These are phyloP conservation scores for Dyspetes luteomarginatus DNA, from an alignment of 2,888 invertebrate species.

Conservation along the genomic window DNA sequence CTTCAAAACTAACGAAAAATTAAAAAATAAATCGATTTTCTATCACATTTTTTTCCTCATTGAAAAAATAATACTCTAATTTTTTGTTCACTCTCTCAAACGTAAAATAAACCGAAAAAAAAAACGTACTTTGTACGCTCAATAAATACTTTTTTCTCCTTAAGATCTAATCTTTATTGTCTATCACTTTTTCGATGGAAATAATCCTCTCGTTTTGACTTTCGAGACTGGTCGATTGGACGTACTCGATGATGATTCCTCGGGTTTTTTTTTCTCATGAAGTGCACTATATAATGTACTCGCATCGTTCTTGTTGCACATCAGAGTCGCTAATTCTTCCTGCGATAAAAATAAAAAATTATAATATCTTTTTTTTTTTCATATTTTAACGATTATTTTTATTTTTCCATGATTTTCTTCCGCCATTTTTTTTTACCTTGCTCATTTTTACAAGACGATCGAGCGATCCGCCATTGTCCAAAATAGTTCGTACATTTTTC, in stretches of 20 bases:
- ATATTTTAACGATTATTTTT: too few relatives aligned
- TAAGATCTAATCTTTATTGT: not conserved
- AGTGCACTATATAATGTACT: constrained; percentile 88
- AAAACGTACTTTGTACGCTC: not conserved
- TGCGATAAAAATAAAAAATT: constrained; percentile 83
- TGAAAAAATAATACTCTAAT: not conserved
- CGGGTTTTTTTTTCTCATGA: constrained; percentile 87
- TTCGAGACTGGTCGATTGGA: constrained; percentile 70
- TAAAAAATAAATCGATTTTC: not conserved
- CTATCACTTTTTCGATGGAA: constrained; percentile 71
- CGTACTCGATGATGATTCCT: constrained; percentile 73
- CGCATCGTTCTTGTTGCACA: constrained; percentile 90
- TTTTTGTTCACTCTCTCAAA: not conserved
- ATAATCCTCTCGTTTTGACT: constrained; percentile 77
- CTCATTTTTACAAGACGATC: constrained; percentile 86
- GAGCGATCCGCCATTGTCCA: constrained; percentile 90
- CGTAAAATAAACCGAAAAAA: not conserved
- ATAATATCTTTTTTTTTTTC: too few relatives aligned
- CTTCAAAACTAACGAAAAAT: not conserved
- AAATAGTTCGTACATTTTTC: constrained; percentile 91
- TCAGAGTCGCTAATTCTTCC: constrained; percentile 88
- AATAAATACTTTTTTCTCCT: not conserved
- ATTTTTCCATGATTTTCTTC: too few relatives aligned
- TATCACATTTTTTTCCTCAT: not conserved
- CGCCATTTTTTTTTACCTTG: constrained; percentile 84